Evolutionary conservation across 1,140 invertebrate species (phyloP), one percentile per base, ranked within the genome.

Genomic region (Heliconius melpomene): DNA sequence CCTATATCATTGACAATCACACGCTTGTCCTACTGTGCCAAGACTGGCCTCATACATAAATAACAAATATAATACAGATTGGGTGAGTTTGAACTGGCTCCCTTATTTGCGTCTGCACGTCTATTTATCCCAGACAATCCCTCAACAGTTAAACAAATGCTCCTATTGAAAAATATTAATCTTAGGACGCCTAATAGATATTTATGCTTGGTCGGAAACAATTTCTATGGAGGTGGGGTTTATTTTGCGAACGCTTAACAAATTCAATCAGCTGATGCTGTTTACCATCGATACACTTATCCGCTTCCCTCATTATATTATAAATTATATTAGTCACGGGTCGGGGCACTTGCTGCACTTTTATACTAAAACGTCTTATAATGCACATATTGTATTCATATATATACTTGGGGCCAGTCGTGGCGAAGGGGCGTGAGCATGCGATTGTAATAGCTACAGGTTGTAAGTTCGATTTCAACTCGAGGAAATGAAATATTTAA

Each of bases 121-220:
- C 75, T 82, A 82, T 78, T 79, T 74, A 77, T 78, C 71, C 82
- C 87, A 89, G 88, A 91, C 90, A 89, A 88, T 86, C 89, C 87
- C 88, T 87, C 87, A 88, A 87, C 84, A 89, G 84, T 87, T 84
- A 87, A 85, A 90, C 85, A 89, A 89, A 90, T 84, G 87, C 82
- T 85, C 79, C 86, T 84, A 87, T 88, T 90, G 90, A 94, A 94
- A 94, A 94, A 94, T 92, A 92, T 92, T 90, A 92, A 92, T 93
- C 89, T 89, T 87, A 83, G 79, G 83, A 86, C 85, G 86, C 84
- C 87, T 94, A 91, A 94, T 93, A 93, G 92, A 93, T 93, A 93
- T 94, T 93, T 92, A 94, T 93, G 92, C 91, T 83, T 89, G 87
- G 88, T 86, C 84, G 89, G 83, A 92, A 88, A 84, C 90, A 94